phyloP scores from a whole-genome alignment of 2,888 invertebrate species.

The Epirrhoe alternata region DNA sequence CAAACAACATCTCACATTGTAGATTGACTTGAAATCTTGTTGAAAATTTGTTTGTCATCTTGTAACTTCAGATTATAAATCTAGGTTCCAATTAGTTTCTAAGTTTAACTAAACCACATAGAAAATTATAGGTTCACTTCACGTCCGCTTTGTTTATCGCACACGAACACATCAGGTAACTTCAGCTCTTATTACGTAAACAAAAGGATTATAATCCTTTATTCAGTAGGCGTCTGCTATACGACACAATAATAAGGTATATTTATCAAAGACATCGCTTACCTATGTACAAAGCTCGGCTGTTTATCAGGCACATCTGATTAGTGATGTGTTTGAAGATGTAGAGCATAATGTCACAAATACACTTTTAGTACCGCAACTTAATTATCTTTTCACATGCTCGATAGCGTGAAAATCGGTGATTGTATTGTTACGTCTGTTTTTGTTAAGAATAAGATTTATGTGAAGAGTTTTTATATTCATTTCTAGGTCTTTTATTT shows the following conservation, averaged over 20 bases:
- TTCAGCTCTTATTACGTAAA: slow-evolving; percentile 45
- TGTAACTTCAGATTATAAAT: slow-evolving; percentile 15
- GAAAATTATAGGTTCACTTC: slow-evolving; percentile 24
- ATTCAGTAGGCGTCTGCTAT: slow-evolving; percentile 50
- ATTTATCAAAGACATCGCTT: slow-evolving; percentile 74
- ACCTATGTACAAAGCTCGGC: slow-evolving; percentile 41
- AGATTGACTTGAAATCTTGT: not conserved
- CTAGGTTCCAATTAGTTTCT: slow-evolving; percentile 17
- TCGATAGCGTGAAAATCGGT: too few species aligned
- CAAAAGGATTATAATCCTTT: slow-evolving; percentile 51
- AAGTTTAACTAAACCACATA: slow-evolving; percentile 19
- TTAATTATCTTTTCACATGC: too few species aligned
- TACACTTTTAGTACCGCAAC: too few species aligned
- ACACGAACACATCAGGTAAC: slow-evolving; percentile 32
- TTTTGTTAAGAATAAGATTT: too few species aligned
- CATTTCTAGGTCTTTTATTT: too few species aligned
- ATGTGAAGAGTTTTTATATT: too few species aligned
- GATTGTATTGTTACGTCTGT: too few species aligned
- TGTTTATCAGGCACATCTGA: slow-evolving; percentile 5
- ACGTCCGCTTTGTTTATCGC: slow-evolving; percentile 22
- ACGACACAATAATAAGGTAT: slow-evolving; percentile 69
- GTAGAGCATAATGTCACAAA: not conserved
- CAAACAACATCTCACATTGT: too few species aligned
- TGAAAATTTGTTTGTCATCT: not conserved
- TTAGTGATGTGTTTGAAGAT: not conserved